Percentiles rank a stretch among this genome's conserved stretches.
Conservation (phyloP, 2,888 invertebrate species). For the Colostygia pectinataria region DNA sequence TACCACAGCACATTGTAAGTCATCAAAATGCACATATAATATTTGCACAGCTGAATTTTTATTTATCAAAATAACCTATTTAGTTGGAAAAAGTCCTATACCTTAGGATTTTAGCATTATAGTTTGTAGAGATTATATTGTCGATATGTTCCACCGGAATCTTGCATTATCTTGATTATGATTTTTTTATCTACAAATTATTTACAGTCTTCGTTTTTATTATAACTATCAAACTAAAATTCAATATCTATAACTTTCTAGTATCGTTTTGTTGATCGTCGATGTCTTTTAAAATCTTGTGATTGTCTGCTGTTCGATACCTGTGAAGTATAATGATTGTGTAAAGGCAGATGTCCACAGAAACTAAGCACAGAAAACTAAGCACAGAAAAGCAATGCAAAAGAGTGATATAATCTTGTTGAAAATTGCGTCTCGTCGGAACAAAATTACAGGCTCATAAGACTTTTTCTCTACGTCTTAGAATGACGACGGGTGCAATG, state of each 20-base stretch:
- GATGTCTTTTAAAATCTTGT: conserved; percentile 52
- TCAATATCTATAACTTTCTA: conserved; percentile 61
- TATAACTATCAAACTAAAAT: conserved; percentile 40
- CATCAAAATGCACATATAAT: too few relatives aligned
- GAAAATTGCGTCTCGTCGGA: too few relatives aligned
- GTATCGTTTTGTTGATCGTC: conserved; percentile 62
- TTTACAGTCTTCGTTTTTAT: conserved; percentile 74
- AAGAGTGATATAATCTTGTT: too few relatives aligned
- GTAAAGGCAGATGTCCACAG: too few relatives aligned
- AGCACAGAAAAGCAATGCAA: too few relatives aligned
- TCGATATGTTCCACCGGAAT: conserved; percentile 77
- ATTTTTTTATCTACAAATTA: conserved; percentile 56
- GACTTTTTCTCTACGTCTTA: too few relatives aligned
- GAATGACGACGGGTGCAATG: too few relatives aligned
- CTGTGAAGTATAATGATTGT: too few relatives aligned
- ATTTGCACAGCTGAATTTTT: too few relatives aligned
- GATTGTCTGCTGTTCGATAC: conserved; percentile 55
- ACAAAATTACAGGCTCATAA: too few relatives aligned
- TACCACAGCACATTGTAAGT: too few relatives aligned
- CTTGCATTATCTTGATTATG: conserved; percentile 57
- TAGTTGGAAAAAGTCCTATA: conserved; percentile 20
- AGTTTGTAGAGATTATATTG: conserved; percentile 55
- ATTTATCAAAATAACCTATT: neutral
- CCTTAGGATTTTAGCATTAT: conserved; percentile 15
- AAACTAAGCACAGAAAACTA: too few relatives aligned